A percentile compares a stretch with the other conserved stretches of the same genome.
These are phyloP conservation scores for Clanis bilineata DNA, from an alignment of 2,888 invertebrate species.

Conservation along the genomic window DNA sequence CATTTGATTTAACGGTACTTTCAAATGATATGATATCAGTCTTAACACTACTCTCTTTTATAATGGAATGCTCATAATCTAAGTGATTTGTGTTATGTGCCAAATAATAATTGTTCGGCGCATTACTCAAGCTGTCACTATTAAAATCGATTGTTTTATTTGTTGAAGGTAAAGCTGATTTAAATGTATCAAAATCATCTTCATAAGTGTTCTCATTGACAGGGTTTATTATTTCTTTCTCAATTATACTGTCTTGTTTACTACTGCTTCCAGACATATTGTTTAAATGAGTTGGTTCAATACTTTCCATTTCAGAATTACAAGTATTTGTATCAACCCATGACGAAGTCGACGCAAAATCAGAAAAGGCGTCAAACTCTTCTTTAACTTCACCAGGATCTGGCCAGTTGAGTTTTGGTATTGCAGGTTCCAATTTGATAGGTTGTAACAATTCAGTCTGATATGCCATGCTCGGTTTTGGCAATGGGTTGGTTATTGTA, in stretches of 20 bases:
- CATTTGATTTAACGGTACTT: conserved; percentile 37
- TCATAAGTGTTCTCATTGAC: conserved; percentile 38
- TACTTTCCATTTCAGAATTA: conserved; percentile 17
- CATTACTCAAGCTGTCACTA: background rate
- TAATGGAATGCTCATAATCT: conserved; percentile 41
- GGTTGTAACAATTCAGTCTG: conserved; percentile 69
- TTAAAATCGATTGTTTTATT: conserved; percentile 23
- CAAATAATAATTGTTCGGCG: background rate
- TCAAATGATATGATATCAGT: conserved; percentile 54
- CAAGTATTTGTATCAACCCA: conserved; percentile 31
- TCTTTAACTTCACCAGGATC: conserved; percentile 75
- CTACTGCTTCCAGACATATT: conserved; percentile 18
- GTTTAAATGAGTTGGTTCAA: conserved; percentile 20
- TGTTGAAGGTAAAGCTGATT: conserved; percentile 59
- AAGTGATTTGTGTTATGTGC: conserved; percentile 9
- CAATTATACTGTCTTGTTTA: conserved; percentile 22
- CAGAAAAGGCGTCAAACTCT: conserved; percentile 71
- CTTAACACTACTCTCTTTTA: conserved; percentile 42
- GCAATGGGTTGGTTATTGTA: conserved; percentile 19
- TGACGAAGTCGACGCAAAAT: conserved; percentile 59
- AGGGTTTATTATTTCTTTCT: conserved; percentile 21
- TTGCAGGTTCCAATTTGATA: conserved; percentile 64
- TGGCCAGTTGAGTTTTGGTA: conserved; percentile 77
- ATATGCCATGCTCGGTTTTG: conserved; percentile 40
- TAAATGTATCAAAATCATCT: conserved; percentile 75